Evolutionary conservation across 2,113 vertebrate species (phyloP), one percentile per base, ranked within the genome.

Genomic region (Chitala chitala): DNA sequence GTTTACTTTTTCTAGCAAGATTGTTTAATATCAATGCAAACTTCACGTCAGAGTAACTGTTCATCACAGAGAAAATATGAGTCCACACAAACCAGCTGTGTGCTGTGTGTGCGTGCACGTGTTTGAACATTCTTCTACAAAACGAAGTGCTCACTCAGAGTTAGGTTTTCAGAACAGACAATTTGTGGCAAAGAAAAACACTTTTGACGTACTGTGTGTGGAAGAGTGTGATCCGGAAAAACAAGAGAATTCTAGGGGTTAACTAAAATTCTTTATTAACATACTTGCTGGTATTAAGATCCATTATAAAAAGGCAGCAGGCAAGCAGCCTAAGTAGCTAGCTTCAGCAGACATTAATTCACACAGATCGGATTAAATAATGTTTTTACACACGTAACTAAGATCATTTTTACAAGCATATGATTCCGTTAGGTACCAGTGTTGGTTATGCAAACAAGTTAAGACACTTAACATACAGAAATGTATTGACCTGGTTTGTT

Each of bases 61-160:
- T n/a, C n/a, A n/a, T n/a, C n/a, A n/a, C n/a, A n/a, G n/a, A n/a
- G n/a, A n/a, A n/a, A n/a, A n/a, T n/a, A n/a, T n/a, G n/a, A n/a
- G n/a, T n/a, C n/a, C n/a, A n/a, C n/a, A n/a, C n/a, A n/a, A n/a
- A n/a, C 48, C 50, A 26, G 22, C 48, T 64, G 24, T 75, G 75
- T 81, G 71, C 78, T 81, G 78, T 55, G 36, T 44, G 38, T 69
- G 33, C 13, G 40, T 36, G 50, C 71, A 76, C 70, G 75, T 56
- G 71, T 0, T 1, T 9, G 59, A 36, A 36, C 20, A 69, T 36
- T 48, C 5, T 48, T 48, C 46, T 9, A 9, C 2, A 15, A 15
- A 51, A 20, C 7, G 2, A 10, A 15, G 1, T 8, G 2, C 48
- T 2, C 7, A 2, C 48, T 51, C 12, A 20, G 48, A 51, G 20